A percentile compares a stretch with the other conserved stretches of the same genome.
Conservation (phyloP, 2,797 vertebrate species). For the Chaetodon trifasciatus region DNA sequence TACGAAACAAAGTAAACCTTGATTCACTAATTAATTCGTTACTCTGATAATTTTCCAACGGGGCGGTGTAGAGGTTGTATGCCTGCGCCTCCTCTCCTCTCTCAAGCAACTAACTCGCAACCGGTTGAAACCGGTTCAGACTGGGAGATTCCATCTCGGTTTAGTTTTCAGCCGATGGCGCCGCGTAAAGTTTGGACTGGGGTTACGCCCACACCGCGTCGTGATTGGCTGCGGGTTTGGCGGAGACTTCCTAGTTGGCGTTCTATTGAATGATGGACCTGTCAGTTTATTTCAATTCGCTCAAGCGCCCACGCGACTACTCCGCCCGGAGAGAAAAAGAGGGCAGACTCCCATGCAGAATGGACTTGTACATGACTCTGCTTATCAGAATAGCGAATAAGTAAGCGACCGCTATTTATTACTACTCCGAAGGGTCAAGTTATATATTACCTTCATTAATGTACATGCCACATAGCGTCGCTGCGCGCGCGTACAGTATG, state of each 20-base stretch:
- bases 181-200: conserved; percentile 98
- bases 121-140: conserved; percentile 99
- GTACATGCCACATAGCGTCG: not conserved
- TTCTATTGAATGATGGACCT: conserved; percentile 52
- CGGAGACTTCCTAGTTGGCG: conserved; percentile 33
- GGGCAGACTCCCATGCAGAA: conserved; percentile 84
- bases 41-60: conserved; percentile 81
- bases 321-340: conserved; percentile 88
- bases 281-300: conserved; percentile 84
- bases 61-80: conserved; percentile 83
- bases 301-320: conserved; percentile 83
- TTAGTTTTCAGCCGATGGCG: conserved; percentile 99
- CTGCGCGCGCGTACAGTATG: not conserved
- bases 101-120: conserved; percentile 97
- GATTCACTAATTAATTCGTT: conserved; percentile 81
- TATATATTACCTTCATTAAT: not conserved
- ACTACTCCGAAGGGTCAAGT: not conserved
- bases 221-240: conserved; percentile 81
- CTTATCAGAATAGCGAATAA: conserved; percentile 49
- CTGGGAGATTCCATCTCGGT: conserved; percentile 99
- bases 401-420: conserved; percentile 21
- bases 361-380: conserved; percentile 73
- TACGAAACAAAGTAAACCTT: conserved; percentile 82
- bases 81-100: conserved; percentile 92
- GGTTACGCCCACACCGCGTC: conserved; percentile 84